Percentiles rank a stretch among this genome's conserved stretches.
phyloP scores from a whole-genome alignment of 2,797 vertebrate species.

The Antrozous pallidus region DNA sequence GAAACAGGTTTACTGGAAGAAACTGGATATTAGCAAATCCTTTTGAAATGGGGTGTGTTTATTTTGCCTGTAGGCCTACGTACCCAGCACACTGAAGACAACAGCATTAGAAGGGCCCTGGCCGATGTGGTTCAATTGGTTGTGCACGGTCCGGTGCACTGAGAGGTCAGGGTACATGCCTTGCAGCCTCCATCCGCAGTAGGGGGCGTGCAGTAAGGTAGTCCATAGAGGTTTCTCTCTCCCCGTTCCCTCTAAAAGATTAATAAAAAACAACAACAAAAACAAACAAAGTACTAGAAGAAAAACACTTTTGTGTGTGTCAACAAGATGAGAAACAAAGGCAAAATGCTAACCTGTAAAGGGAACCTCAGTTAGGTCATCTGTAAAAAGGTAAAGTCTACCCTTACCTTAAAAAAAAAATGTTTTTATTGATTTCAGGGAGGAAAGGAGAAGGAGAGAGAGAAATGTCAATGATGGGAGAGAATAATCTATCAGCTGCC shows the following conservation, averaged over 20 bases:
- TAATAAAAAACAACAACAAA: too few species aligned
- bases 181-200: too few species aligned
- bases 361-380: slow-evolving; percentile 4
- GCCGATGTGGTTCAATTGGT: neutral
- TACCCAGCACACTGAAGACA: slow-evolving; percentile 2
- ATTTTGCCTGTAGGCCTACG: slow-evolving; percentile 3
- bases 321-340: slow-evolving; percentile 40
- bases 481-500: too few species aligned
- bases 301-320: neutral
- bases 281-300: slow-evolving; percentile 8
- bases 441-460: too few species aligned
- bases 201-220: too few species aligned
- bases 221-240: too few species aligned
- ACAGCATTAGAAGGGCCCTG: neutral
- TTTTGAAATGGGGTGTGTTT: slow-evolving; percentile 35
- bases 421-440: too few species aligned
- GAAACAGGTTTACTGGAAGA: slow-evolving; percentile 37
- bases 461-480: too few species aligned
- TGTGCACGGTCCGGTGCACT: neutral
- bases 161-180: neutral
- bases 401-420: neutral
- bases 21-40: slow-evolving; percentile 47
- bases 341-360: neutral
- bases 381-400: neutral
- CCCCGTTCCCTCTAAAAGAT: too few species aligned